Percentiles rank a stretch among this genome's conserved stretches.
Conservation (phyloP, 2,113 vertebrate species). For the Pseudopipra pipra region DNA sequence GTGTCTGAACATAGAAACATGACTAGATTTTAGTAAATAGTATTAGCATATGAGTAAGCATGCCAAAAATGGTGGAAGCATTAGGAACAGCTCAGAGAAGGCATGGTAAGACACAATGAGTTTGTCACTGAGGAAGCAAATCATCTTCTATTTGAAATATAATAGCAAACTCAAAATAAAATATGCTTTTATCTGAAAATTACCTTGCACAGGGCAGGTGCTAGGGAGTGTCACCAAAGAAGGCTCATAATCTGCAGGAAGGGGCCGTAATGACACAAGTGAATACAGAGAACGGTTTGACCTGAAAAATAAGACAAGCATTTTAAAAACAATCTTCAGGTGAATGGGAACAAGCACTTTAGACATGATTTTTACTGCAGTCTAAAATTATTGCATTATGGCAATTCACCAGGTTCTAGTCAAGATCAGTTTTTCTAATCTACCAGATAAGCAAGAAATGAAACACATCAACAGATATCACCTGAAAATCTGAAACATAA, state of each 20-base stretch:
- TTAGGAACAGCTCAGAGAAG: background rate
- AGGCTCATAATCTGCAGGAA: constrained; percentile 88
- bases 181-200: background rate
- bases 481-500: background rate
- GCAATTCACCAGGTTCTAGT: background rate
- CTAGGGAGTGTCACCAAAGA: constrained; percentile 79
- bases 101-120: background rate
- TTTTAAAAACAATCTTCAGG: background rate
- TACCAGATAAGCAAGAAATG: background rate
- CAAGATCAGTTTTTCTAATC: background rate
- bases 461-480: rapidly evolving
- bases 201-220: constrained; percentile 78
- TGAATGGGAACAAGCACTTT: background rate
- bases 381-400: background rate
- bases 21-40: background rate
- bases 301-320: constrained; percentile 69
- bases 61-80: background rate
- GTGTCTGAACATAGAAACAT: background rate
- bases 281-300: constrained; percentile 90
- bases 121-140: background rate
- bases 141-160: background rate
- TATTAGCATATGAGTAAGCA: background rate
- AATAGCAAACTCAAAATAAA: background rate
- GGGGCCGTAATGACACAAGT: constrained; percentile 88
- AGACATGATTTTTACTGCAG: background rate